Conservation (phyloP, 2,888 invertebrate species). For the Volucella bombylans region DNA sequence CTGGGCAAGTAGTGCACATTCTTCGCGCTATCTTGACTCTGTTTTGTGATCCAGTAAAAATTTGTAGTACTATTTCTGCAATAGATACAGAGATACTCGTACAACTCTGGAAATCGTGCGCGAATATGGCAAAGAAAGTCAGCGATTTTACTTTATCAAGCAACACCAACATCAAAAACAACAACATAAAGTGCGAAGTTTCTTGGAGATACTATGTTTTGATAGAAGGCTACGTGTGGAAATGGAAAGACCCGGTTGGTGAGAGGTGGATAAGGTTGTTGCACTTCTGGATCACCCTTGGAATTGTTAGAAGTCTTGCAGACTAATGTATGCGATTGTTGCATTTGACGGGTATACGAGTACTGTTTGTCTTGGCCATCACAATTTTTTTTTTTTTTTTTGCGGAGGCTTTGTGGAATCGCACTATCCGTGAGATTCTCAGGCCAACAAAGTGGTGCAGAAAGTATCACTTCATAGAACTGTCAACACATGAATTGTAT, state of each 20-base stretch:
- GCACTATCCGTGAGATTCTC: too few relatives aligned
- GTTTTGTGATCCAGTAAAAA: slow-evolving; percentile 28
- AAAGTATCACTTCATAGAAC: too few relatives aligned
- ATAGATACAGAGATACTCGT: slow-evolving; percentile 18
- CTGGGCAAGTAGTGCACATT: slow-evolving; percentile 20
- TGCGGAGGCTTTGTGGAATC: too few relatives aligned
- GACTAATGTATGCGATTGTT: slow-evolving; percentile 8
- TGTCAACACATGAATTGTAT: too few relatives aligned
- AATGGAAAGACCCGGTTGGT: slow-evolving; percentile 30
- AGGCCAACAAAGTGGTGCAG: too few relatives aligned
- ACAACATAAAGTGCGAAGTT: slow-evolving; percentile 41
- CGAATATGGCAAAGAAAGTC: neutral
- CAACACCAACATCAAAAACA: neutral
- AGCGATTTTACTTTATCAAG: slow-evolving; percentile 12
- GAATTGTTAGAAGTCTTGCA: neutral
- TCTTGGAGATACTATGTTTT: slow-evolving; percentile 1
- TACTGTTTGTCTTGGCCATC: slow-evolving; percentile 28
- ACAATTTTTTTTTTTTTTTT: too few relatives aligned
- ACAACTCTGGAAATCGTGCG: neutral
- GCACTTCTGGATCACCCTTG: slow-evolving; percentile 50
- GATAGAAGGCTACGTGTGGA: slow-evolving; percentile 26
- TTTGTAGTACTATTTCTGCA: neutral
- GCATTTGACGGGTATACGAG: slow-evolving; percentile 15
- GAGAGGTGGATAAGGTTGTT: slow-evolving; percentile 57
- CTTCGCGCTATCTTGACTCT: neutral